Evolutionary conservation across 2,113 vertebrate species (phyloP), one percentile per base, ranked within the genome.

Genomic region (Clarias magur): DNA sequence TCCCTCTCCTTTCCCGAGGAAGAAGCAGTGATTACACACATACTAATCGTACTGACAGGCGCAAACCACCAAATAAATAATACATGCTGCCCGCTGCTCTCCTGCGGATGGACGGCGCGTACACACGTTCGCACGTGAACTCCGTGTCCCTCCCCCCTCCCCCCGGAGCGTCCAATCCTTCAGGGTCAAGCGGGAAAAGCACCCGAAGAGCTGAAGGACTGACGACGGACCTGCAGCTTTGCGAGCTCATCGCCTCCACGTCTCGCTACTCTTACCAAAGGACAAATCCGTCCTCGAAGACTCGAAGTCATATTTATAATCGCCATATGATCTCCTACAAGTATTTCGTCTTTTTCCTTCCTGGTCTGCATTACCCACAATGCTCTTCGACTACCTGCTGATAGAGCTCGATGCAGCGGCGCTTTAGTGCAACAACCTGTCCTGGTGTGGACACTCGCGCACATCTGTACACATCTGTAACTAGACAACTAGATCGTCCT

Each of bases 21-120:
- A 94, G 93, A 94, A 94, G 92, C 93, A 92, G 93, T 95, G 94
- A 95, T 95, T 95, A 95, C 94, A 94, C 94, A 94, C 94, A 94
- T 94, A 94, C 94, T 95, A 95, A 95, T 95, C 94, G 94, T 93
- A 93, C 94, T 95, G 94, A 95, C 95, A 95, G 93, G 94, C 94
- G 95, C 95, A 95, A 95, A 95, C 95, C 92, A 93, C 93, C 93
- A 92, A 91, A 95, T 95, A 95, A 94, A 95, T 95, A 94, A 95
- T 95, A 93, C 93, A 95, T 94, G 92, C 92, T 93, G 93, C 94
- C 94, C 94, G 93, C 92, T 93, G 94, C 94, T 94, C 94, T 93
- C 94, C 93, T 92, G 92, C 91, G 93, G 92, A 89, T 91, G 92
- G 92, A 57, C 75, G 42, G 65, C 3, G 56, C 17, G 16, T 21